Conservation (phyloP, 2,888 invertebrate species). For the Myathropa florea region DNA sequence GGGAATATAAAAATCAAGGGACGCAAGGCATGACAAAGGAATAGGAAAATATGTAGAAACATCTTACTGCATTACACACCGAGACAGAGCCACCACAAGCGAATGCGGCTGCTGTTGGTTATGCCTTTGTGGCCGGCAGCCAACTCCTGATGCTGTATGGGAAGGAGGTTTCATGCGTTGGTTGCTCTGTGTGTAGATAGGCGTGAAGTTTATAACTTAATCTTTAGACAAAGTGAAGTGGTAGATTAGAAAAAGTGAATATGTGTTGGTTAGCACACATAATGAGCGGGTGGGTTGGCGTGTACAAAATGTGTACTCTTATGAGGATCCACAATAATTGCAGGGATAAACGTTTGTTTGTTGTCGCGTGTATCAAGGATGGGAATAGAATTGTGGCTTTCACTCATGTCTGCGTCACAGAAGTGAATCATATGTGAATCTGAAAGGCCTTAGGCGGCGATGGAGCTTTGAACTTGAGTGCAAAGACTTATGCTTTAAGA, state of each 20-base stretch:
- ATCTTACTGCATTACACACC: not conserved
- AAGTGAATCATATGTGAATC: not conserved
- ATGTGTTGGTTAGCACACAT: not conserved
- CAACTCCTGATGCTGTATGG: not conserved
- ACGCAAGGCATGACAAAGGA: slow-evolving; percentile 27
- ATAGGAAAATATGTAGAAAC: slow-evolving; percentile 10
- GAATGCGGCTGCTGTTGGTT: slow-evolving; percentile 9
- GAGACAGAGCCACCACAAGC: slow-evolving; percentile 5
- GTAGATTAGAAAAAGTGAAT: slow-evolving; percentile 10
- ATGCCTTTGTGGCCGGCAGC: slow-evolving; percentile 33
- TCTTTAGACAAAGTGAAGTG: slow-evolving; percentile 21
- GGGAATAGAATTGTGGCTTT: not conserved
- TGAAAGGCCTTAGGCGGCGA: not conserved
- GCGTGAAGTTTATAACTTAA: slow-evolving; percentile 26
- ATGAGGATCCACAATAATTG: not conserved
- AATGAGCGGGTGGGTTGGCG: not conserved
- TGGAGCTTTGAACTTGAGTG: not conserved
- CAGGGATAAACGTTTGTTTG: not conserved
- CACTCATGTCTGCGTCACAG: not conserved
- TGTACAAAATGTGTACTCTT: not conserved
- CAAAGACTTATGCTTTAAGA: not conserved
- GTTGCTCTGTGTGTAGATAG: not conserved
- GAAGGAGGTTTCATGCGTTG: not conserved
- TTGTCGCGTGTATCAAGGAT: not conserved
- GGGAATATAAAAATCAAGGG: slow-evolving; percentile 15